These are phyloP conservation scores for Notodromas monacha DNA, from an alignment of 2,888 invertebrate genomes.

Conservation along the genomic window DNA sequence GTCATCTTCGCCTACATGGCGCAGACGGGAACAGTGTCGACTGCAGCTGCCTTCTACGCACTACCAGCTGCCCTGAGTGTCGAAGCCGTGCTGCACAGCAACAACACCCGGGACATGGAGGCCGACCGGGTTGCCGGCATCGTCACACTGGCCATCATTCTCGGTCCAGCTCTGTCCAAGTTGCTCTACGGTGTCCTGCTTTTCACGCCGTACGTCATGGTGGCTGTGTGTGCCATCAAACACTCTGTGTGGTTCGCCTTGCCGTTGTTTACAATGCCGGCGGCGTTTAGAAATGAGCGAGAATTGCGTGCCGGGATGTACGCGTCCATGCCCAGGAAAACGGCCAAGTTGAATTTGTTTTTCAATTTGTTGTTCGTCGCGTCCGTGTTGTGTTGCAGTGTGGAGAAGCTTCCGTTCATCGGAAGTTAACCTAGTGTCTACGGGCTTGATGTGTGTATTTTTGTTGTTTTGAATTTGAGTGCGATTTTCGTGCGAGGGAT, in stretches of 20 bases:
- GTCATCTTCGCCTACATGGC: conserved; percentile 73
- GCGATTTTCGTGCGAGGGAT: too few relatives aligned
- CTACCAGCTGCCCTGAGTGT: conserved; percentile 72
- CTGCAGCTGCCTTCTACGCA: conserved; percentile 67
- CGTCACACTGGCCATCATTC: conserved; percentile 69
- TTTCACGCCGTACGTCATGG: conserved; percentile 62
- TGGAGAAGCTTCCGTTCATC: too few relatives aligned
- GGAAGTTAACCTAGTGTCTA: too few relatives aligned
- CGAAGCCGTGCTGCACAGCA: conserved; percentile 76
- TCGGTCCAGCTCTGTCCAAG: conserved; percentile 66
- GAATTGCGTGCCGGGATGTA: conserved; percentile 39
- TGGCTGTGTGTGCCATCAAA: conserved; percentile 48
- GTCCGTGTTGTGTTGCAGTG: too few relatives aligned
- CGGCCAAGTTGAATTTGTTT: too few relatives aligned
- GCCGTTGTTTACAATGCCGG: conserved; percentile 51
- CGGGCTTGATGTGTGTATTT: too few relatives aligned
- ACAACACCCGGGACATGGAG: conserved; percentile 68
- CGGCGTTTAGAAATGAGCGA: conserved; percentile 63
- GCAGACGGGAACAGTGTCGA: conserved; percentile 63
- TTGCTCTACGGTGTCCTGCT: conserved; percentile 57
- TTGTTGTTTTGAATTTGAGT: too few relatives aligned
- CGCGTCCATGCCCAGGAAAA: conserved; percentile 1
- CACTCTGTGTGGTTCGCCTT: conserved; percentile 60
- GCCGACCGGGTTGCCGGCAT: conserved; percentile 61
- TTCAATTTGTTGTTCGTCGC: too few relatives aligned